A percentile compares a stretch with the other conserved stretches of the same genome.
Conservation (phyloP, 2,888 invertebrate genomes). For the Drosophila rubida region DNA sequence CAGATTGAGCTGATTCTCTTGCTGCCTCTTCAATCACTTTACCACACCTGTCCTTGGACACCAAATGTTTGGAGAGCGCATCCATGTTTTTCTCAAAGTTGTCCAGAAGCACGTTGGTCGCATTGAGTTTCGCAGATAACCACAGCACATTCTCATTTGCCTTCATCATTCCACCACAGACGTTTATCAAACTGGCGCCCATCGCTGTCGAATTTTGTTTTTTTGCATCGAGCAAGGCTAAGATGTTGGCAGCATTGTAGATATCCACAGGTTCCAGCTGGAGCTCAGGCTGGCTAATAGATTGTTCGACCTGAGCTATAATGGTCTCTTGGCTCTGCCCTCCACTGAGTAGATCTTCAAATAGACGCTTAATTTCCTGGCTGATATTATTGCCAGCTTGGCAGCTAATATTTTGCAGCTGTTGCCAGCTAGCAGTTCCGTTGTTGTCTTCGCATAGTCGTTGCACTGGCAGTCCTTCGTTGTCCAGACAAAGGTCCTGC, state of each 20-base stretch:
- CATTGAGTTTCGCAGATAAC: constrained; percentile 86
- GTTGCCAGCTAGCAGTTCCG: constrained; percentile 86
- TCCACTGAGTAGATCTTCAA: constrained; percentile 29
- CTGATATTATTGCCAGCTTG: constrained; percentile 58
- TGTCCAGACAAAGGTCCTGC: constrained; percentile 85
- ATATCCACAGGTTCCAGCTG: constrained; percentile 52
- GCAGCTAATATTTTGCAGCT: constrained; percentile 48
- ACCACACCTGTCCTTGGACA: constrained; percentile 43
- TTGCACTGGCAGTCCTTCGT: constrained; percentile 87
- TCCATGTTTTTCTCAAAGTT: constrained; percentile 87
- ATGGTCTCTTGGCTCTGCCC: constrained; percentile 25
- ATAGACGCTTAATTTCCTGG: constrained; percentile 58
- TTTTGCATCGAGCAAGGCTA: constrained; percentile 24
- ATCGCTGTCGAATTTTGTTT: constrained; percentile 32
- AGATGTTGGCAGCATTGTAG: constrained; percentile 49
- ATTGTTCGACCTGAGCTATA: constrained; percentile 39
- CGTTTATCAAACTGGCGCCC: constrained; percentile 69
- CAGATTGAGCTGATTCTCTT: neutral
- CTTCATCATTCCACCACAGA: constrained; percentile 86
- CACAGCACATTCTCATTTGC: constrained; percentile 82
- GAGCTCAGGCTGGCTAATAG: constrained; percentile 47
- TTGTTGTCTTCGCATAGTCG: constrained; percentile 87
- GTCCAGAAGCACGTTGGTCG: constrained; percentile 88
- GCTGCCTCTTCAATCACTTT: neutral
- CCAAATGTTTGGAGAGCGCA: constrained; percentile 68